These are phyloP conservation scores for Sisor rabdophorus DNA, from an alignment of 2,113 vertebrate genomes.

Conservation along the genomic window DNA sequence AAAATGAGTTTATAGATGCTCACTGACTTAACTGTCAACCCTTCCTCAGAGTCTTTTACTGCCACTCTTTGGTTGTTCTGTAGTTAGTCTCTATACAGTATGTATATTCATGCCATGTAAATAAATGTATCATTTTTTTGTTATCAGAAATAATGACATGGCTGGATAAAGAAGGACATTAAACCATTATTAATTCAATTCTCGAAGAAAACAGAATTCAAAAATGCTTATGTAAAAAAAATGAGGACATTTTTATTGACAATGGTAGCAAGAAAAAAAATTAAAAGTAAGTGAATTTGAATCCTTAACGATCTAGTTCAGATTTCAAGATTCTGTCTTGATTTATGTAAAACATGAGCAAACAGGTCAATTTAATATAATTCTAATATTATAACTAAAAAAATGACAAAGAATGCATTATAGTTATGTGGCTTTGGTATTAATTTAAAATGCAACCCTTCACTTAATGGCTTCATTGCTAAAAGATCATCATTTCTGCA, in stretches of 20 bases:
- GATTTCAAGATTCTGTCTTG: not conserved
- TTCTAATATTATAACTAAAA: not conserved
- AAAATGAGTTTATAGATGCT: conserved; percentile 47
- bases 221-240: no score
- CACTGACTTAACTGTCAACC: conserved; percentile 40
- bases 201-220: no score
- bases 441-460: not conserved
- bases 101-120: not conserved
- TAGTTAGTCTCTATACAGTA: not conserved
- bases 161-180: not conserved
- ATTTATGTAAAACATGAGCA: not conserved
- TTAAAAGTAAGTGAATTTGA: not conserved
- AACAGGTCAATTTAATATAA: not conserved
- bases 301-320: not conserved
- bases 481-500: not conserved
- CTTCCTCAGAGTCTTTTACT: conserved; percentile 4
- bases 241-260: no score
- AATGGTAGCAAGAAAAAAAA: no score
- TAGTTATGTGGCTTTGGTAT: not conserved
- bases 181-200: no score
- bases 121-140: not conserved
- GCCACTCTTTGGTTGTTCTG: not conserved
- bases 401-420: no score
- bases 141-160: not conserved
- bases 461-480: not conserved